phyloP scores from a whole-genome alignment of 2,888 invertebrate genomes.

The Ischnura elegans region DNA sequence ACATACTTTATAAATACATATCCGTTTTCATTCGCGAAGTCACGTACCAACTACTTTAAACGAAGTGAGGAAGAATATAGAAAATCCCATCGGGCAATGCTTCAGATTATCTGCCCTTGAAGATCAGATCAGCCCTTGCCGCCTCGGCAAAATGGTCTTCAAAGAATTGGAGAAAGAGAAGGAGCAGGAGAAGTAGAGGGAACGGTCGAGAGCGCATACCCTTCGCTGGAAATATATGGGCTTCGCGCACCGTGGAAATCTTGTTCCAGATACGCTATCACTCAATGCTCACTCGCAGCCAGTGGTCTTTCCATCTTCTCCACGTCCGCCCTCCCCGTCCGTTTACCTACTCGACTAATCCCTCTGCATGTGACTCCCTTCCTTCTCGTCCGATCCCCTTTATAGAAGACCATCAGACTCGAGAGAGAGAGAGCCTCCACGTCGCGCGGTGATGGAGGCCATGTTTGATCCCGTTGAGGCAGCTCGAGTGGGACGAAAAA shows the following conservation, averaged over 20 bases:
- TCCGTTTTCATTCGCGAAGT: too few species aligned
- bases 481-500: background rate
- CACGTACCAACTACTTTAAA: background rate
- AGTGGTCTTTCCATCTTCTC: background rate
- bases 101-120: background rate
- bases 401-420: background rate
- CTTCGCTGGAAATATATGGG: constrained; percentile 7
- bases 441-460: background rate
- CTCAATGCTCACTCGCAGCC: constrained; percentile 31
- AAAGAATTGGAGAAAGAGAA: background rate
- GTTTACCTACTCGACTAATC: background rate
- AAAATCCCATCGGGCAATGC: background rate
- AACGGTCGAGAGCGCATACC: background rate
- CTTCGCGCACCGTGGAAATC: constrained; percentile 15
- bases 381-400: background rate
- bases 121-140: background rate
- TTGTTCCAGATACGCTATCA: constrained; percentile 38
- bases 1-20: too few species aligned
- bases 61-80: background rate
- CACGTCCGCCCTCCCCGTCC: background rate
- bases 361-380: background rate
- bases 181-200: background rate
- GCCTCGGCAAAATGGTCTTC: background rate
- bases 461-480: background rate
- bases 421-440: background rate